Evolutionary conservation across 2,888 invertebrate species (phyloP).

Genomic region (Trimorus sp.): DNA sequence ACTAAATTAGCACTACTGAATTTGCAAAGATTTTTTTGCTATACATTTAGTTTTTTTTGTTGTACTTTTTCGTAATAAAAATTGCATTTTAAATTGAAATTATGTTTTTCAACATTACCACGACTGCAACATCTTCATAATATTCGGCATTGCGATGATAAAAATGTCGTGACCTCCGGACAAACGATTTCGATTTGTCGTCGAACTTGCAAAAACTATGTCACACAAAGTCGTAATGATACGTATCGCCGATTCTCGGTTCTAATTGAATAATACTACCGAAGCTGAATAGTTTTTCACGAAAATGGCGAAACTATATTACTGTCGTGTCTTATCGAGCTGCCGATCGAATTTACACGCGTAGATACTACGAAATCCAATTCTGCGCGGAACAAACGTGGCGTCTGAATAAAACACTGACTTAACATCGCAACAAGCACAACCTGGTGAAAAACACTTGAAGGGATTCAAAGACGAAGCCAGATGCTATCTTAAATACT

Average conservation of each 20-base stretch:
- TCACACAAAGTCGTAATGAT: conserved; percentile 41
- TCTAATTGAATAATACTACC: conserved; percentile 60
- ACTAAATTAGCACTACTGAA: too few species aligned
- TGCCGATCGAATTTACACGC: conserved; percentile 54
- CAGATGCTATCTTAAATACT: conserved; percentile 59
- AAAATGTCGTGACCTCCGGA: background rate
- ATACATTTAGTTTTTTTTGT: too few species aligned
- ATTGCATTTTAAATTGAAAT: too few species aligned
- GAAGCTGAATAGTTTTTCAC: conserved; percentile 47
- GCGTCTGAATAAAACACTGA: conserved; percentile 63
- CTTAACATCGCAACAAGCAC: conserved; percentile 35
- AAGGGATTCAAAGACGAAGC: conserved; percentile 62
- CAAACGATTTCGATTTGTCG: conserved; percentile 7
- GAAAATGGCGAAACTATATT: conserved; percentile 55
- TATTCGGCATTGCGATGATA: conserved; percentile 34
- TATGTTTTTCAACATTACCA: conserved; percentile 28
- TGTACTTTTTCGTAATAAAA: too few species aligned
- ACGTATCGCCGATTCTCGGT: conserved; percentile 29
- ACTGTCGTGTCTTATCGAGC: conserved; percentile 58
- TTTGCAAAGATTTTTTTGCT: too few species aligned
- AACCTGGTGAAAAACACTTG: conserved; percentile 47
- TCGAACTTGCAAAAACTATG: conserved; percentile 1
- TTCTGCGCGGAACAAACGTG: conserved; percentile 45
- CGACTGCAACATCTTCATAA: conserved; percentile 22
- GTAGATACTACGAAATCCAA: conserved; percentile 63